Conservation (phyloP, 2,113 vertebrate species). For the Microcebus lehilahytsara region DNA sequence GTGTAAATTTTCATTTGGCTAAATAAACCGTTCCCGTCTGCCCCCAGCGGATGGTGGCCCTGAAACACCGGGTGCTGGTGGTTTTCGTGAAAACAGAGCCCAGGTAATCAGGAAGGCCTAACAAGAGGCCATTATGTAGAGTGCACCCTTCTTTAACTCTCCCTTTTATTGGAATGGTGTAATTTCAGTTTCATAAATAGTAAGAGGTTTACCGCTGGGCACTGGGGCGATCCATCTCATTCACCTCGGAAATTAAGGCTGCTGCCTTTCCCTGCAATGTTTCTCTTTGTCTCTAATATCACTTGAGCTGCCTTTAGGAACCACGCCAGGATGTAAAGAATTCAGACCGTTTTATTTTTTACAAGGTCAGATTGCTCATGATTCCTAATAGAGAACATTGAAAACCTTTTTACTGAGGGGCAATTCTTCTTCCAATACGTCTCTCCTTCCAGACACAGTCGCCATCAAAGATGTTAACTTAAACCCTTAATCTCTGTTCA, state of each 20-base stretch:
- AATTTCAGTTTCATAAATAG: conserved; percentile 84
- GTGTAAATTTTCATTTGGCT: conserved; percentile 70
- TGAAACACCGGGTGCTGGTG: neutral
- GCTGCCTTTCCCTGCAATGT: conserved; percentile 57
- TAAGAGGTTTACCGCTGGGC: conserved; percentile 82
- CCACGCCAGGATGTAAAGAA: conserved; percentile 79
- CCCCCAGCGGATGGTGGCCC: conserved; percentile 45
- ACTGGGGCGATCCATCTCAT: conserved; percentile 77
- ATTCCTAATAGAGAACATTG: conserved; percentile 59
- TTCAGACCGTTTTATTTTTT: conserved; percentile 76
- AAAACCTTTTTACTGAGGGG: conserved; percentile 50
- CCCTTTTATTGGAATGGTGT: conserved; percentile 77
- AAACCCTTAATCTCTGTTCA: conserved; percentile 63
- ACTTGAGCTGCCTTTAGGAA: conserved; percentile 82
- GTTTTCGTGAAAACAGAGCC: conserved; percentile 62
- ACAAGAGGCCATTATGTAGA: conserved; percentile 75
- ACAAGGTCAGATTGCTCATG: conserved; percentile 75
- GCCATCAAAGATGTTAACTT: conserved; percentile 52
- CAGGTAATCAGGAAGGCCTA: conserved; percentile 74
- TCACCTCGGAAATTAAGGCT: conserved; percentile 81
- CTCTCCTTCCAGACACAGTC: conserved; percentile 62
- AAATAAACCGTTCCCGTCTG: conserved; percentile 46
- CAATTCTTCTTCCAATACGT: conserved; percentile 48
- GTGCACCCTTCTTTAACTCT: conserved; percentile 72
- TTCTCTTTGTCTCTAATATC: conserved; percentile 77